Base-by-base conservation (phyloP, 2,888 invertebrate species). In the Melanophora roralis region DNA sequence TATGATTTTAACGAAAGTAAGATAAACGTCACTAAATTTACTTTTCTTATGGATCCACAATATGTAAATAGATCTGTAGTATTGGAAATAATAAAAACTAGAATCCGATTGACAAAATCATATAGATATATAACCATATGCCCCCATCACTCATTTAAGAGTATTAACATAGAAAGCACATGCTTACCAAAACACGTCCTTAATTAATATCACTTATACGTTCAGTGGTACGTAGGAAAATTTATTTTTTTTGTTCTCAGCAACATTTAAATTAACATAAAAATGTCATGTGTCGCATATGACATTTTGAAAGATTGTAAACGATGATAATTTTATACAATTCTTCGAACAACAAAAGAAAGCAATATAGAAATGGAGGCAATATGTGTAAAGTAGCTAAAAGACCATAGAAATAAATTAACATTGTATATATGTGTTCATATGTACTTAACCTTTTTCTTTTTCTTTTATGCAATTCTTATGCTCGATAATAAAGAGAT, bases 151-250 rank as follows among this genome's bases (percentile, higher is more conserved):
- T n/a, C n/a, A n/a, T n/a, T n/a, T n/a, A n/a, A n/a, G n/a, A n/a
- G n/a, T n/a, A n/a, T n/a, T n/a, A n/a, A n/a, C n/a, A 27, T 27
- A 27, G 27, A 27, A 27, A 27, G 6, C 3, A 6, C 6, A 3
- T 27, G 6, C 27, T 5, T 27, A 27, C 3, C 3, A 27, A 27
- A 5, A 27, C 6, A 27, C 27, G 6, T 62, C 40, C 47, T 47
- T 62, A 76, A 62, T 76, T 68, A 68, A 67, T 68, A 69, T 62
- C 16, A 76, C 69, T 76, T 62, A 76, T 76, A 69, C 68, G 76
- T 12, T 27, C 36, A 12, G 51, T 60, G 38, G 69, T 27, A 27
- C 27, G 27, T 27, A 27, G 27, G 3, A 5, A 27, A 27, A 27
- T 27, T 6, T 27, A 27, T 27, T 27, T 27, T 27, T 27, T 6